Evolutionary conservation across 1,140 invertebrate species (phyloP), one percentile per base, ranked within the genome.

Genomic region (Lucilia sericata): DNA sequence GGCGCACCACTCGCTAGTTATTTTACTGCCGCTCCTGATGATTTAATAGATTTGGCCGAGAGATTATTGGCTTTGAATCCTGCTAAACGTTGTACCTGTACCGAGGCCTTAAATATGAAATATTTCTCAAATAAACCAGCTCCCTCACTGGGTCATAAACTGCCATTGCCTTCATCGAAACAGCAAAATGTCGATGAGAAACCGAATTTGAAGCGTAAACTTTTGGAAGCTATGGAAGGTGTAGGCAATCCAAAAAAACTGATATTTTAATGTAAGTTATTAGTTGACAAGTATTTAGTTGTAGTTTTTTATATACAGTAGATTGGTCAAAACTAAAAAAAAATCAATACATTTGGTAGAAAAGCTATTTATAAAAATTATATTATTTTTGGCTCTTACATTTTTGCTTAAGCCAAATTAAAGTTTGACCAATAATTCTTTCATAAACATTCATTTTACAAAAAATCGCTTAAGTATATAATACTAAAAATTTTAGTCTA

Each of bases 1-100:
- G 94, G 95, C 0, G 97, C 95, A 13, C 96, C 96, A 21, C 91
- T 99, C 25, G 95, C 96, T 83, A 95, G 98, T 86, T 98, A 99
- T 87, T 99, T 99, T 88, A 98, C 97, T 55, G 99, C 99, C 9
- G 98, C 98, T 17, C 93, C 94, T 13, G 96, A 99, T 92, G 98
- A 99, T 92, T 92, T 99, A n/a, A 90, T 99, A 8, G 94, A 96
- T 86, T 91, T 99, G 51, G 92, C 99, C 81, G 94, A 94, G 75
- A 94, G 93, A 70, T 92, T 99, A 82, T 93, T 99, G 0, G 92
- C 94, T 17, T 93, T 99, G 85, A 96, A 98, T 93, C 99, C 99
- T 7, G 91, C 96, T 0, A 94, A 95, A 80, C 93, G 99, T 85
- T 96, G 95, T 88, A 95, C 94, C 34, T 97, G 97, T 87, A 94